Base-by-base conservation (phyloP, 1,140 invertebrate species). In the Glomeris maerens region DNA sequence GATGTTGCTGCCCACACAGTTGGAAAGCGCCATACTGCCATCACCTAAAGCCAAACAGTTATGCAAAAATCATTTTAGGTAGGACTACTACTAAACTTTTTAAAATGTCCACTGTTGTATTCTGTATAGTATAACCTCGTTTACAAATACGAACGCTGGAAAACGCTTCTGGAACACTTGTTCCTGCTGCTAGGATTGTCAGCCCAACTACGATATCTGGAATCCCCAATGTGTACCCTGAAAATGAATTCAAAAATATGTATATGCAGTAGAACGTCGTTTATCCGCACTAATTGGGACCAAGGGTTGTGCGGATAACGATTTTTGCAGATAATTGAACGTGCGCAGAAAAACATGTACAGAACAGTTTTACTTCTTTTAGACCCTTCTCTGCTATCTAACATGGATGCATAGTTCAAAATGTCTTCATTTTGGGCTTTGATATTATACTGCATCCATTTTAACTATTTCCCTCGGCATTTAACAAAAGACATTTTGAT, bases 191-290 rank as follows among this genome's bases (percentile, higher is more conserved):
- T 29, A 92, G 64, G 50, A 94, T 82, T 0, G 86, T 92, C 54
- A 93, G 77, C 5, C 88, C 89, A 83, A 93, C 89, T 0, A 93
- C 79, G 3, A 84, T 84, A 61, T 86, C 83, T 1, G 83, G 78
- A 40, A 89, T 84, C 14, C 74, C 72, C 10, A 87, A 73, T 0
- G 84, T 82, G 53, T 78, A 73, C 42, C 82, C 80, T 81, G 56
- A 51, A 73, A 36, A 65, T 40, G 27, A 55, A 50, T 38, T 27
- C 44, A 52, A 52, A 36, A 28, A 50, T 39, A 57, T 20, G 48
- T 27, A 25, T 42, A 4, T 5, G n/a, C n/a, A n/a, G 20, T 7
- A 21, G 25, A 42, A 5, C 25, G 4, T 17, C 10, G 10, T 36
- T 36, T 36, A 17, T 17, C 17, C 31, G 10, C 10, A 36, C 31